Evolutionary conservation across 1,140 invertebrate species (phyloP).

Genomic region (Coelopa frigida): DNA sequence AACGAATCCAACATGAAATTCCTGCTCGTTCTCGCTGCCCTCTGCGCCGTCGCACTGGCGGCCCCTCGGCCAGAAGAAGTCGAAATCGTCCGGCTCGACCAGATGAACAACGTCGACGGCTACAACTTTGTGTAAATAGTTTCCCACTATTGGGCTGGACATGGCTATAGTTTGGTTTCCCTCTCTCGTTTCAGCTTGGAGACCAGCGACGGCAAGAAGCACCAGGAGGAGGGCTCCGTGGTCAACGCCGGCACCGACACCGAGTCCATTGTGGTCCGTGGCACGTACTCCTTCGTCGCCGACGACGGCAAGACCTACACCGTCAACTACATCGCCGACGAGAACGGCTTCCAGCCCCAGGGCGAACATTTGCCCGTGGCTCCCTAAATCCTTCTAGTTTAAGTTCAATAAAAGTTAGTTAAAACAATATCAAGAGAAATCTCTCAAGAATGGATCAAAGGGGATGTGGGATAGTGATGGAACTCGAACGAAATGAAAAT

Average conservation of each 20-base stretch:
- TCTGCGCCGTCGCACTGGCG: conserved; percentile 13
- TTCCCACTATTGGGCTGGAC: background rate
- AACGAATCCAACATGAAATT: conserved; percentile 29
- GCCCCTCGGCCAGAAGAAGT: conserved; percentile 23
- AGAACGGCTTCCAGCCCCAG: conserved; percentile 63
- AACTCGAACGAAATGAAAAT: too few species aligned
- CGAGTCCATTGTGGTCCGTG: conserved; percentile 51
- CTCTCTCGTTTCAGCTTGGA: conserved; percentile 49
- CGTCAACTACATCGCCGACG: conserved; percentile 59
- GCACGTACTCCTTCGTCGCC: conserved; percentile 58
- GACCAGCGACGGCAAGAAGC: conserved; percentile 60
- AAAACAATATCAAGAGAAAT: too few species aligned
- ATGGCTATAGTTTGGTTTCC: conserved; percentile 10
- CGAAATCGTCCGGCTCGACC: conserved; percentile 34
- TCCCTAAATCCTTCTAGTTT: conserved; percentile 6
- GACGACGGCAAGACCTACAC: conserved; percentile 55
- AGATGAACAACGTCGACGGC: conserved; percentile 43
- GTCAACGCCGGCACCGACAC: conserved; percentile 51
- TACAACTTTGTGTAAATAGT: conserved; percentile 43
- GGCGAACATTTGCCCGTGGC: conserved; percentile 54
- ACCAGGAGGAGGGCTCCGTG: conserved; percentile 55
- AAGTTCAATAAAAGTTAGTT: too few species aligned
- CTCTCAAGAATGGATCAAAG: too few species aligned
- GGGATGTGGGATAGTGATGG: too few species aligned
- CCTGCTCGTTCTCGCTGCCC: conserved; percentile 16